Evolutionary conservation across 2,888 invertebrate genomes (phyloP).

Genomic region (Aporophyla nigra): DNA sequence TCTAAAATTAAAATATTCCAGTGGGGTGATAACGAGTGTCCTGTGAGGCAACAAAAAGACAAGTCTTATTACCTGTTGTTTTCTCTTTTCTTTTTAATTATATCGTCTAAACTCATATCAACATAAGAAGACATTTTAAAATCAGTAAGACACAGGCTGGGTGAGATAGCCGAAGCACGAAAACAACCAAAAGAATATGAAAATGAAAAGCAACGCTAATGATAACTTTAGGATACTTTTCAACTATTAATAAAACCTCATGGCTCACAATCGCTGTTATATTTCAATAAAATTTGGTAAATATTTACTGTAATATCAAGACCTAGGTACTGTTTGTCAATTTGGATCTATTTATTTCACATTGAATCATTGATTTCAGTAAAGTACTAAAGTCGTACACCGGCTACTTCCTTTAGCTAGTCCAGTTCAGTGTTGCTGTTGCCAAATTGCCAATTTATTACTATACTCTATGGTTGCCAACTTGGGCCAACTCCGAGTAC

Average conservation of each 20-base stretch:
- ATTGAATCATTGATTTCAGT: not conserved
- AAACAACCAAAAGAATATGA: conserved; percentile 10
- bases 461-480: too few relatives aligned
- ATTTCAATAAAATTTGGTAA: conserved; percentile 16
- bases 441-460: too few relatives aligned
- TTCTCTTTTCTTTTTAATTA: conserved; percentile 85
- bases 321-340: not conserved
- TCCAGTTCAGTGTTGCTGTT: too few relatives aligned
- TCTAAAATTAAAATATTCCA: too few relatives aligned
- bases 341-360: conserved; percentile 9
- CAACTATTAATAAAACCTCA: not conserved
- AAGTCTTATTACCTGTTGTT: conserved; percentile 72
- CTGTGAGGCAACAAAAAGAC: not conserved
- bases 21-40: not conserved
- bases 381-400: not conserved
- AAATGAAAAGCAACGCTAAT: conserved; percentile 23
- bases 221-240: not conserved
- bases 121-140: conserved; percentile 80
- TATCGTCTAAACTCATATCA: conserved; percentile 89
- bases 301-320: not conserved
- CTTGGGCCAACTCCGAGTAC: too few relatives aligned
- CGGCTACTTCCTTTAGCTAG: too few relatives aligned
- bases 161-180: conserved; percentile 8
- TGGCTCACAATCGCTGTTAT: not conserved
- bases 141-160: not conserved